Evolutionary conservation across 1,140 invertebrate genomes (phyloP), one percentile per base, ranked within the genome.

Genomic region (Formica selysi): DNA sequence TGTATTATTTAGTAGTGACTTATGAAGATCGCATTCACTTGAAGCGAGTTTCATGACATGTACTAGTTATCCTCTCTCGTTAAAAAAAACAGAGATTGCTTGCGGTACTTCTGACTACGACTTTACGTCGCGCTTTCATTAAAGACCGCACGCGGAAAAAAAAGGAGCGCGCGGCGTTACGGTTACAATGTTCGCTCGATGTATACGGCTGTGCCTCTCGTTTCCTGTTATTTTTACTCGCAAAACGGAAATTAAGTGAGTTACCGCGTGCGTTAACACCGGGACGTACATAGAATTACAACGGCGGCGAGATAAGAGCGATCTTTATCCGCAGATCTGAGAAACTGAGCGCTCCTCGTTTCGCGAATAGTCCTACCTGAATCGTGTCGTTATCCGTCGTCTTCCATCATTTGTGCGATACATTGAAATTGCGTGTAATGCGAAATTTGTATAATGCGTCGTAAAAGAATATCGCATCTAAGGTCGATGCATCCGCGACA

Each of bases 91-190:
- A 73, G 26, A 26, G 54, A 57, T 26, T 22, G n/a, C 22, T 70
- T 70, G 38, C 79, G 79, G 57, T 57, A 74, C 70, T 41, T 73
- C 7, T 26, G 26, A 71, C 11, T 48, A 44, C 6, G 67, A 44
- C 19, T 83, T 83, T 48, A 83, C 57, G 54, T 83, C 79, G 79
- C 68, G 79, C 38, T 83, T 83, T 73, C 38, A 83, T 83, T 83
- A 62, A 7, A 54, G 22, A 59, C 38, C 78, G 38, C 48, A 92
- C 91, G 94, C 92, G 93, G 93, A 94, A 51, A 51, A 51, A 51
- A 51, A 93, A 91, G 90, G 93, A 94, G 92, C 92, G 92, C 94
- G 92, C 94, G 92, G 93, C 93, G 94, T 94, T 93, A 94, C 93
- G 94, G 92, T 74, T 74, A 83, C 54, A 83, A 83, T 83, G 54